phyloP scores from a whole-genome alignment of 2,888 invertebrate genomes.

The Gastrophysa polygoni region DNA sequence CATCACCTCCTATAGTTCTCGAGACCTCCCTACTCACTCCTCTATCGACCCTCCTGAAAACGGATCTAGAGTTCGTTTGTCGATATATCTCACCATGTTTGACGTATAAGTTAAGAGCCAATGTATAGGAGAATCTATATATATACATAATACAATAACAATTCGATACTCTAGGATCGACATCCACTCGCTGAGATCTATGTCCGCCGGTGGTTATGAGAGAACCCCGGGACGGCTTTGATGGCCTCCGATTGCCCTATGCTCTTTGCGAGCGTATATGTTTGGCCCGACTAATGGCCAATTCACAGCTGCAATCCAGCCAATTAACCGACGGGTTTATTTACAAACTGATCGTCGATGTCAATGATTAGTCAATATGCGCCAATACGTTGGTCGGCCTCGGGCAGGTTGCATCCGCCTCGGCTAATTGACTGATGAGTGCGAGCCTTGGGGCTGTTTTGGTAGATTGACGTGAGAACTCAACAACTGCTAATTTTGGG shows the following conservation, averaged over 20 bases:
- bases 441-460: background rate
- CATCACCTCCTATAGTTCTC: no score
- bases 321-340: slow-evolving; percentile 56
- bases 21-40: no score
- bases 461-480: slow-evolving; percentile 1
- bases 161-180: no score
- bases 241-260: background rate
- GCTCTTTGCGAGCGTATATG: slow-evolving; percentile 50
- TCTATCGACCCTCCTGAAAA: no score
- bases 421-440: slow-evolving; percentile 18
- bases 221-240: slow-evolving; percentile 10
- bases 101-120: no score
- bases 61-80: no score
- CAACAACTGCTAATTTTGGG: no score
- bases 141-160: no score
- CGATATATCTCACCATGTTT: no score
- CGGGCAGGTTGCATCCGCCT: slow-evolving; percentile 12
- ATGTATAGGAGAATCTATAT: no score
- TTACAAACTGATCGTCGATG: slow-evolving; percentile 50
- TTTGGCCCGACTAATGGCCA: slow-evolving; percentile 62
- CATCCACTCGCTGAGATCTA: background rate
- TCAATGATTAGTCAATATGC: slow-evolving; percentile 38
- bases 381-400: slow-evolving; percentile 16
- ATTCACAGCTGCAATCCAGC: slow-evolving; percentile 57
- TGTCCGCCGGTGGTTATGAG: background rate